A percentile compares a stretch with the other conserved stretches of the same genome.
Conservation (phyloP, 2,888 invertebrate genomes). For the Noctua janthina region DNA sequence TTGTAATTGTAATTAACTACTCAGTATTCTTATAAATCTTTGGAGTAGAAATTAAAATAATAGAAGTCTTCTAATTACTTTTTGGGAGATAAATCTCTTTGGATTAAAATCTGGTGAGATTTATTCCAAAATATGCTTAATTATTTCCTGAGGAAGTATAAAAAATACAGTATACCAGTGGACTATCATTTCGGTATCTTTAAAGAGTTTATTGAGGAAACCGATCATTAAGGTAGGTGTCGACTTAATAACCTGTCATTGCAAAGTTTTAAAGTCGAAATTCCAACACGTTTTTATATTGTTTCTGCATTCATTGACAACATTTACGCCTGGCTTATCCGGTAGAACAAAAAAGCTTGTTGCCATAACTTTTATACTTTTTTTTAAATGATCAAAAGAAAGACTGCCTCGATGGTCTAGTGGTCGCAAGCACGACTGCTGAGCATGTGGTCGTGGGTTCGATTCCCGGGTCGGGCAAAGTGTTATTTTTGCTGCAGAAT, state of each 20-base stretch:
- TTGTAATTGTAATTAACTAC: conserved; percentile 43
- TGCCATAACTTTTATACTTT: neutral
- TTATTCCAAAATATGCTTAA: conserved; percentile 44
- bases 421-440: too few species aligned
- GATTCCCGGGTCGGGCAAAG: too few species aligned
- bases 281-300: conserved; percentile 43
- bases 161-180: conserved; percentile 26
- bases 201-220: conserved; percentile 49
- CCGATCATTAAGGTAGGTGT: conserved; percentile 48
- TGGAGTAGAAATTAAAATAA: conserved; percentile 45
- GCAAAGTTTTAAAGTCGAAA: conserved; percentile 43
- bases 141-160: conserved; percentile 48
- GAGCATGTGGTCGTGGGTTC: too few species aligned
- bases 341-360: conserved; percentile 15
- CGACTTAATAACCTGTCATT: conserved; percentile 51
- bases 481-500: too few species aligned
- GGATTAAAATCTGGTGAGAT: conserved; percentile 48
- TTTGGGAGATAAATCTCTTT: conserved; percentile 56
- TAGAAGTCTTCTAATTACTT: conserved; percentile 56
- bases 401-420: too few species aligned
- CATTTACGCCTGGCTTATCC: conserved; percentile 26
- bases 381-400: neutral
- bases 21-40: conserved; percentile 47
- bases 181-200: conserved; percentile 42
- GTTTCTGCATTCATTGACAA: conserved; percentile 38